phyloP scores from a whole-genome alignment of 2,888 invertebrate species.

The Syritta pipiens region DNA sequence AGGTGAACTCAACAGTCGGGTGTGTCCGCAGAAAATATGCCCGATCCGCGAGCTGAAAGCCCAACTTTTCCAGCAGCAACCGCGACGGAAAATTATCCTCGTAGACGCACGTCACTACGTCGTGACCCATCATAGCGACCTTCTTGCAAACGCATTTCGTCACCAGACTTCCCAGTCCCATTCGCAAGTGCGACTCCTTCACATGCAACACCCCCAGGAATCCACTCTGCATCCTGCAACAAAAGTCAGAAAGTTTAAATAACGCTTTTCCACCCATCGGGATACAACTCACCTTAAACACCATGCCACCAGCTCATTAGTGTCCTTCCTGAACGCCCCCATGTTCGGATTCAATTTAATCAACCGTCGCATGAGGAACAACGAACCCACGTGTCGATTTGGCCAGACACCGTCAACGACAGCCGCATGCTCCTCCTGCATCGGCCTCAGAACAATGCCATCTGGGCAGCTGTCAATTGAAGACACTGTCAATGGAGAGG shows the following conservation, averaged over 20 bases:
- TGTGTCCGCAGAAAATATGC: slow-evolving; percentile 8
- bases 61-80: slow-evolving; percentile 64
- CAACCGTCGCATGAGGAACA: slow-evolving; percentile 64
- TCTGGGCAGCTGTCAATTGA: slow-evolving; percentile 46
- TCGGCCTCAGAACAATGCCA: slow-evolving; percentile 48
- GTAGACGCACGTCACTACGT: slow-evolving; percentile 64
- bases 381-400: slow-evolving; percentile 63
- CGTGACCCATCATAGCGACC: slow-evolving; percentile 55
- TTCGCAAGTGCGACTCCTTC: slow-evolving; percentile 45
- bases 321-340: slow-evolving; percentile 60
- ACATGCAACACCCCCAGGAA: slow-evolving; percentile 63
- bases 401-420: slow-evolving; percentile 69
- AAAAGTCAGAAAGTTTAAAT: background rate
- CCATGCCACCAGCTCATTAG: slow-evolving; percentile 67
- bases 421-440: slow-evolving; percentile 55
- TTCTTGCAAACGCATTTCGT: slow-evolving; percentile 59
- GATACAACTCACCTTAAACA: slow-evolving; percentile 62
- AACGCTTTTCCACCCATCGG: background rate
- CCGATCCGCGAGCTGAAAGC: slow-evolving; percentile 51
- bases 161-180: slow-evolving; percentile 58
- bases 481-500: background rate
- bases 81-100: slow-evolving; percentile 56
- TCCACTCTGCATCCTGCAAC: slow-evolving; percentile 61
- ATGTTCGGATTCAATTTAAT: slow-evolving; percentile 68
- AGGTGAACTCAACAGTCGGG: too few relatives aligned